Evolutionary conservation across 2,888 invertebrate genomes (phyloP).

Genomic region (Agriopis leucophaearia): DNA sequence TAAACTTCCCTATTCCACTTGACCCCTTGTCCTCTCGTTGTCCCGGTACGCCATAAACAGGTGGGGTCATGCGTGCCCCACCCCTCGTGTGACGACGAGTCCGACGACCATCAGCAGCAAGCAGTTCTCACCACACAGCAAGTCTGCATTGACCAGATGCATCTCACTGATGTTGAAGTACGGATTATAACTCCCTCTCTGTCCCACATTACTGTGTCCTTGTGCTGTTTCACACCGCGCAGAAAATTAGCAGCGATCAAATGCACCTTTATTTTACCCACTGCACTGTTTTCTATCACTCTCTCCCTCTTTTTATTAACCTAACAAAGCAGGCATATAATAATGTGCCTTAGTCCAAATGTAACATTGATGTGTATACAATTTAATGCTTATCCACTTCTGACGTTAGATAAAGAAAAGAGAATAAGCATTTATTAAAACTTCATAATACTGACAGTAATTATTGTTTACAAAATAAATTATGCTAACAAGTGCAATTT

Average conservation of each 20-base stretch:
- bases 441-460: background rate
- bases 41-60: conserved; percentile 42
- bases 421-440: background rate
- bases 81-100: conserved; percentile 56
- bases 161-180: conserved; percentile 91
- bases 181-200: conserved; percentile 63
- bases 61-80: conserved; percentile 68
- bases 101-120: conserved; percentile 63
- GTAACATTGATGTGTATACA: too few species aligned
- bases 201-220: background rate
- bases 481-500: conserved; percentile 30
- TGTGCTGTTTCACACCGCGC: too few species aligned
- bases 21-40: background rate
- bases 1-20: background rate
- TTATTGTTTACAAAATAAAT: background rate
- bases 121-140: conserved; percentile 88
- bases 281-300: background rate
- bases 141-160: conserved; percentile 93
- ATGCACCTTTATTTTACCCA: background rate
- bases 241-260: too few species aligned
- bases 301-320: background rate
- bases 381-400: too few species aligned
- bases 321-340: too few species aligned
- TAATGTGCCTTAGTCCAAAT: too few species aligned
- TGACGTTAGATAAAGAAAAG: background rate